phyloP scores from a whole-genome alignment of 2,113 vertebrate species.

The Dasypus novemcinctus region DNA sequence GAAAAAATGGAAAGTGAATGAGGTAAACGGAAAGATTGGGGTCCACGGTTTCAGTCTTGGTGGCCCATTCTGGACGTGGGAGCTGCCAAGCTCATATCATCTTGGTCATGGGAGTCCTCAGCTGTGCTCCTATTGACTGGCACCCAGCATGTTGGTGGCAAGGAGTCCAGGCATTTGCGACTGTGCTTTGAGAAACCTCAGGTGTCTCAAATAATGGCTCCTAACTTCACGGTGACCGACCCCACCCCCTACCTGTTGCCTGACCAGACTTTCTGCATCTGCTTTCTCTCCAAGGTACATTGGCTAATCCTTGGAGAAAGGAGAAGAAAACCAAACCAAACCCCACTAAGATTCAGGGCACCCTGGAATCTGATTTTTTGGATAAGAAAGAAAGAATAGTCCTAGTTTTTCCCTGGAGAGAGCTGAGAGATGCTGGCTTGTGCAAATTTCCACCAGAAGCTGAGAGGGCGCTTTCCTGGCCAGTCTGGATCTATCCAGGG shows the following conservation, averaged over 20 bases:
- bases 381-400: not conserved
- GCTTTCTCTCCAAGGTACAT: not conserved
- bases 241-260: not conserved
- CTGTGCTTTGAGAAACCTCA: conserved; percentile 44
- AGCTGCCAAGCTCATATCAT: not conserved
- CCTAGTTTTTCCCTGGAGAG: not conserved
- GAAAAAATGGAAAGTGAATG: conserved; percentile 27
- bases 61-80: not conserved
- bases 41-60: not conserved
- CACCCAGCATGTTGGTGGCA: not conserved
- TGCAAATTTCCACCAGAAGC: not conserved
- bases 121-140: not conserved
- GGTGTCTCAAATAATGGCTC: not conserved
- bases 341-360: not conserved
- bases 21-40: conserved; percentile 34
- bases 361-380: not conserved
- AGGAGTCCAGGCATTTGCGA: not conserved
- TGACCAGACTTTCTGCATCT: not conserved
- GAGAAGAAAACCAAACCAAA: not conserved
- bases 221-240: not conserved
- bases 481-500: not conserved
- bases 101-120: not conserved
- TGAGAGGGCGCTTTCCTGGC: not conserved
- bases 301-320: not conserved
- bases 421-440: not conserved